phyloP scores from a whole-genome alignment of 2,888 invertebrate species.

The Hecatera dysodea region DNA sequence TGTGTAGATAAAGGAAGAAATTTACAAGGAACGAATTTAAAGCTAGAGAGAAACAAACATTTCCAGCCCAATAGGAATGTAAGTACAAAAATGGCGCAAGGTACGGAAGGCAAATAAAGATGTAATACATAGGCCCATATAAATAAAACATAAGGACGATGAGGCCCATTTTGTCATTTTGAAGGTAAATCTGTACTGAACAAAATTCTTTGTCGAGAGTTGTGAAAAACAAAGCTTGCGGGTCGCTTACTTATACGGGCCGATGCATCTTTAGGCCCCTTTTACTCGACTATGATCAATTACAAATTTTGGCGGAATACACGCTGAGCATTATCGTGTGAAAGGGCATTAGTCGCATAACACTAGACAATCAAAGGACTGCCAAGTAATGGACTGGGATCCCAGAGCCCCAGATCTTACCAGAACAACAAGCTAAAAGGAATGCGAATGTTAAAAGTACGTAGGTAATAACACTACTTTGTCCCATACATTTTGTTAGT shows the following conservation, averaged over 20 bases:
- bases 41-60: constrained; percentile 17
- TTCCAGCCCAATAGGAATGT: constrained; percentile 5
- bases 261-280: neutral
- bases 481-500: no score
- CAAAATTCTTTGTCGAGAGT: neutral
- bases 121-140: constrained; percentile 5
- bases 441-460: no score
- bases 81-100: neutral
- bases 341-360: neutral
- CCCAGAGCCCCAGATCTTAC: no score
- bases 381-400: no score
- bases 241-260: neutral
- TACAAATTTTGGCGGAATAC: neutral
- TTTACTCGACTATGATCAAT: neutral
- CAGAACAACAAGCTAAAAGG: no score
- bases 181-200: neutral
- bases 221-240: neutral
- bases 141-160: constrained; percentile 3
- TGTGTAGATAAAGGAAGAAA: constrained; percentile 16
- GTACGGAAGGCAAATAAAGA: neutral
- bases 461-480: no score
- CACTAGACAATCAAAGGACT: neutral
- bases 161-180: neutral
- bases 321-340: neutral
- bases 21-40: constrained; percentile 16